Evolutionary conservation across 2,113 vertebrate genomes (phyloP).

Genomic region (Pelvicachromis taeniatus): DNA sequence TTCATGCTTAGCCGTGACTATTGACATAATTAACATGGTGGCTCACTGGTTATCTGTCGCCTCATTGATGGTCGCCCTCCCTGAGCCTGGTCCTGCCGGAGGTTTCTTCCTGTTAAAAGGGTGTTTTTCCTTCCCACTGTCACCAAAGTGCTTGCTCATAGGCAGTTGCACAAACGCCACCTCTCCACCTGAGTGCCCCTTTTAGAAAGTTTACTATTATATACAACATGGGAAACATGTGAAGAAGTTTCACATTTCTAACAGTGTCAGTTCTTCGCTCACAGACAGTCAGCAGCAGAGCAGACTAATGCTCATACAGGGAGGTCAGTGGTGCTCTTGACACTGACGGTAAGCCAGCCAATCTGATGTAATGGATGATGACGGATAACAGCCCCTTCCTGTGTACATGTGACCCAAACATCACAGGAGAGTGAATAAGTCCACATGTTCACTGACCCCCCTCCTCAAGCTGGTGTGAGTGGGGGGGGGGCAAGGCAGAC

Average conservation of each 20-base stretch:
- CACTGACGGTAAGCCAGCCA: constrained; percentile 3
- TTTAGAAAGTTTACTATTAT: not conserved
- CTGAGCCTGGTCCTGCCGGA: not conserved
- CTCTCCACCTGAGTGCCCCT: not conserved
- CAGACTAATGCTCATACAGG: not conserved
- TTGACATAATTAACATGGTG: not conserved
- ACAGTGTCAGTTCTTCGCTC: not conserved
- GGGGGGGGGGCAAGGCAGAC: not conserved
- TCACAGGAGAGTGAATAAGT: constrained; percentile 31
- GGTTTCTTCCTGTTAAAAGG: not conserved
- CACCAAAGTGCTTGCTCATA: not conserved
- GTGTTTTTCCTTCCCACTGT: not conserved
- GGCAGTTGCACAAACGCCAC: not conserved
- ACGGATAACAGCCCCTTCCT: constrained; percentile 28
- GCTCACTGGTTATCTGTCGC: not conserved
- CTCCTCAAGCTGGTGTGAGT: not conserved
- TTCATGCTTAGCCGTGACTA: not conserved
- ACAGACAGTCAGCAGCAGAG: not conserved
- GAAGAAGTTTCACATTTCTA: not conserved
- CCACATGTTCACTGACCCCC: constrained; percentile 33
- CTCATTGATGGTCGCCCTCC: not conserved
- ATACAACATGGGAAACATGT: not conserved
- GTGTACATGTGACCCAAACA: constrained; percentile 51
- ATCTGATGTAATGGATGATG: constrained; percentile 46
- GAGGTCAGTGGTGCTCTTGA: not conserved